phyloP scores from a whole-genome alignment of 2,888 invertebrate genomes.

The Neoascia interrupta region DNA sequence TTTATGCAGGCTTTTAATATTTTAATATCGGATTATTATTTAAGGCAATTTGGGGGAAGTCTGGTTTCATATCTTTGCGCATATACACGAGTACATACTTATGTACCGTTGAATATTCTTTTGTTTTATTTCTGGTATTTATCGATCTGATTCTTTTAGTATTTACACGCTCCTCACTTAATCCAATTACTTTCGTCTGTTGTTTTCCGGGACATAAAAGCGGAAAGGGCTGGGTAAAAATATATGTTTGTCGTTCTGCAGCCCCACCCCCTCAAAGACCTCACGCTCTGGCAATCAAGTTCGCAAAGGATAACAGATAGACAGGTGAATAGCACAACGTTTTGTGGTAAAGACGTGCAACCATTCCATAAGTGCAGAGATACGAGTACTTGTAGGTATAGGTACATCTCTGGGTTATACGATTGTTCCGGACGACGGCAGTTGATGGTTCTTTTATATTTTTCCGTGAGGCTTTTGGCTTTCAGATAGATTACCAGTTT shows the following conservation, averaged over 20 bases:
- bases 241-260: no score
- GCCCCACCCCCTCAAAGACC: slow-evolving; percentile 19
- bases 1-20: slow-evolving; percentile 66
- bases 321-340: slow-evolving; percentile 63
- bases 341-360: slow-evolving; percentile 63
- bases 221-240: slow-evolving; percentile 14
- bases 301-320: slow-evolving; percentile 55
- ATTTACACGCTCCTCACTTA: slow-evolving; percentile 25
- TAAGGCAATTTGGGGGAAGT: slow-evolving; percentile 31
- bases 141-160: background rate
- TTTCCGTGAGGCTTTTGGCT: background rate
- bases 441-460: slow-evolving; percentile 54
- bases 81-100: no score
- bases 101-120: background rate
- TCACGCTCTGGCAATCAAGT: slow-evolving; percentile 44
- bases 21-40: slow-evolving; percentile 59
- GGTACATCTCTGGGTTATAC: no score
- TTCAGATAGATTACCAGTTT: slow-evolving; percentile 49
- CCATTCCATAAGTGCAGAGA: no score
- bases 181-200: slow-evolving; percentile 66
- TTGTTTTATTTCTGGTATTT: slow-evolving; percentile 8
- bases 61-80: background rate
- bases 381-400: no score
- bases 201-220: slow-evolving; percentile 37
- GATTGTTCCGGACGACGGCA: slow-evolving; percentile 7